Evolutionary conservation across 1,140 invertebrate genomes (phyloP), one percentile per base, ranked within the genome.

Genomic region (Dendrolimus punctatus): DNA sequence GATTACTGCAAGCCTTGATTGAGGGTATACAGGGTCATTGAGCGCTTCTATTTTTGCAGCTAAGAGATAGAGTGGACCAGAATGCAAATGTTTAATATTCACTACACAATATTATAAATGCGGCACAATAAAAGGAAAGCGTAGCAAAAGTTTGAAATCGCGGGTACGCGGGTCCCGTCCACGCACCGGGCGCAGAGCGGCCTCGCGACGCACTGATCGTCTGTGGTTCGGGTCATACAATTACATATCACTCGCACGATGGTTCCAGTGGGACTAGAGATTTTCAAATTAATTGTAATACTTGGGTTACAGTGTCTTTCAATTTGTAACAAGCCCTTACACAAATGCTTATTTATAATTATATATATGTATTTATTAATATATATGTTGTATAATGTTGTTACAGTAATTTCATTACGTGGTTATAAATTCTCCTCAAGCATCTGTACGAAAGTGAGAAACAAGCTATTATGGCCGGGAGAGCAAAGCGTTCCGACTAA

Each of bases 321-420:
- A 81, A 70, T 76, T 83, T 71, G 76, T 84, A 86, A 86, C 83
- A 83, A 84, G 80, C 80, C 80, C 80, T 84, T 86, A 85, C 74
- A 86, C 80, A 74, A 84, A 84, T 83, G 83, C 80, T 76, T 86
- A 86, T 76, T 86, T 79, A 76, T 82, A 82, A 80, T 85, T 73
- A 82, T 75, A 83, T 44, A 37, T 80, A 80, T 80, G 81, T 68
- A 62, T 62, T 23, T 23, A 23, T 23, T 23, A 23, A 63, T 80
- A 76, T 71, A 72, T 76, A 77, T 72, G 73, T 79, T 74, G 79
- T 83, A 85, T 81, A 83, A 73, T 71, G 68, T 80, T 73, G 75
- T 86, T 84, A 84, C 79, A 85, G 80, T 86, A 86, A 86, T 86
- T 86, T 84, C 75, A 86, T 86, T 83, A 84, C 80, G 80, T 83